Conservation (phyloP, 1,140 invertebrate genomes). For the Cyclina sinensis region DNA sequence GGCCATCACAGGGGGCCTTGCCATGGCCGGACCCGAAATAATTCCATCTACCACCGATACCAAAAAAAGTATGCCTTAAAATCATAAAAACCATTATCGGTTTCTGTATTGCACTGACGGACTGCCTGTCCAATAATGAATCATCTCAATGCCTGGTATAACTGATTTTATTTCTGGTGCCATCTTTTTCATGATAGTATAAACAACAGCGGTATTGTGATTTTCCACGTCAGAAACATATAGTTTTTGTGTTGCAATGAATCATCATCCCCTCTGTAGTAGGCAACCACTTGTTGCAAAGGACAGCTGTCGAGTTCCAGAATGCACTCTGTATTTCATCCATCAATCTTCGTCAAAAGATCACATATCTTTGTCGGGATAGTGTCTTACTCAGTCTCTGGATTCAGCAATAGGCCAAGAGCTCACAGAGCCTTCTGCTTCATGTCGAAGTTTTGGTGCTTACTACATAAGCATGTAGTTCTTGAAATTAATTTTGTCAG, state of each 20-base stretch:
- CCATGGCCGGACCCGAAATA: slow-evolving; percentile 68
- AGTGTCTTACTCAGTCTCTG: not conserved
- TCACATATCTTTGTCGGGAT: not conserved
- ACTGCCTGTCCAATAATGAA: slow-evolving; percentile 70
- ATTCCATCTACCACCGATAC: slow-evolving; percentile 44
- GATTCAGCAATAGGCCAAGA: not conserved
- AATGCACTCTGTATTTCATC: slow-evolving; percentile 71
- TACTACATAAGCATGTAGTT: slow-evolving; percentile 22
- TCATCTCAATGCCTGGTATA: not conserved
- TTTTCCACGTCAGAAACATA: slow-evolving; percentile 62
- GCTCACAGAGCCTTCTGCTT: not conserved
- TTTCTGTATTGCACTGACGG: slow-evolving; percentile 68
- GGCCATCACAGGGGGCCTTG: slow-evolving; percentile 68
- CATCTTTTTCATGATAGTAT: slow-evolving; percentile 47
- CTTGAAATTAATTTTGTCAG: slow-evolving; percentile 19
- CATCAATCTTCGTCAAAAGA: not conserved
- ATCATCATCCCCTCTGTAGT: slow-evolving; percentile 40
- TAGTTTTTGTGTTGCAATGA: slow-evolving; percentile 39
- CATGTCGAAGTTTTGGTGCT: slow-evolving; percentile 18
- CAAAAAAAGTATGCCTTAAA: slow-evolving; percentile 20
- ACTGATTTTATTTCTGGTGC: slow-evolving; percentile 36
- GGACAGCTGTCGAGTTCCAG: slow-evolving; percentile 54
- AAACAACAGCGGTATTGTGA: slow-evolving; percentile 58
- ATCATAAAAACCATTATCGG: slow-evolving; percentile 38
- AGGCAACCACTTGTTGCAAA: slow-evolving; percentile 62